Base-by-base conservation (phyloP, 2,113 vertebrate species). In the Rhinopomastus cyanomelas region DNA sequence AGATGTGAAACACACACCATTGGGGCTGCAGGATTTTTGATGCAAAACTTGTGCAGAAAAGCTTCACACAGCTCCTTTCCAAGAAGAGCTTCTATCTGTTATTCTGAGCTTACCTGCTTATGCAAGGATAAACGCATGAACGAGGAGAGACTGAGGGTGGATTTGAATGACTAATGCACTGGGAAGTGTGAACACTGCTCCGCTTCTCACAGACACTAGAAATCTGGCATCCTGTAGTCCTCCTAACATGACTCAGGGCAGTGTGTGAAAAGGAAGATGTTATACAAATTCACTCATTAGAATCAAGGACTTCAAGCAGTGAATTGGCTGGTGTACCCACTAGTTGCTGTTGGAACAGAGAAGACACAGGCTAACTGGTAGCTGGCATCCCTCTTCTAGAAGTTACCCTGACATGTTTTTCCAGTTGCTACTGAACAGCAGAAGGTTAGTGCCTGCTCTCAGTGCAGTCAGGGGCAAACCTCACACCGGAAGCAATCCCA, bases 21-120 rank as follows among this genome's bases (percentile, higher is more conserved):
- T 51, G 9, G 8, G 15, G 13, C 4, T 65, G 30, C 16, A 53
- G n/a, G 29, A 59, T 29, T 73, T 91, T 68, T 52, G 49, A 34
- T 59, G 36, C 9, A 66, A 74, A 91, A 19, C 6, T 44, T 55
- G 3, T 46, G 16, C 48, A 62, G 42, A 85, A 78, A 66, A 42
- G n/a, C 19, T 18, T 89, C 49, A 32, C 32, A 36, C 0, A 0
- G 20, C 11, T 71, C 16, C 44, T 77, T 85, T 71, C 52, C 65
- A 48, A 48, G 25, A 85, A 51, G 48, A 71, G 3, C 37, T 51
- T 83, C 34, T 80, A 39, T 62, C 20, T 88, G 11, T 42, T 34
- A 19, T 51, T 83, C 68, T 88, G 72, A 88, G 29, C 34, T 86
- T 93, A 94, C 85, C 94, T 94, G 83, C 39, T 88, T 77, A 76